Percentiles rank a stretch among this genome's conserved stretches.
These are phyloP conservation scores for Oreortyx pictus DNA, from an alignment of 2,797 vertebrate species.

Conservation along the genomic window DNA sequence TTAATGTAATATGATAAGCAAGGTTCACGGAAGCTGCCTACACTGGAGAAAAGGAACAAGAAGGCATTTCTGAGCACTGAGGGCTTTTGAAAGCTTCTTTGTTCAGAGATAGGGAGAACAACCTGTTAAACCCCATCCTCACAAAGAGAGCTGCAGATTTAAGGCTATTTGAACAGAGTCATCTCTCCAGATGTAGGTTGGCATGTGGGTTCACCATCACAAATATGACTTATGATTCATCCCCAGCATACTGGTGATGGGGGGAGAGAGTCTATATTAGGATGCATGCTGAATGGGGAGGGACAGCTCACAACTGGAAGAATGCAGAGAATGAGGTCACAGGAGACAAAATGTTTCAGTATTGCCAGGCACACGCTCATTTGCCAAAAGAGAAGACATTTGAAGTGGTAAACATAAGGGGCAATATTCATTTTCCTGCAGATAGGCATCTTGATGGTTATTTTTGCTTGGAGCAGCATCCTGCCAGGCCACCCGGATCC, in stretches of 20 bases:
- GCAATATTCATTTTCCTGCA: neutral
- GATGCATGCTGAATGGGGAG: neutral
- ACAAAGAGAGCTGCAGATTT: constrained; percentile 35
- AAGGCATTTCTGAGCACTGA: constrained; percentile 11
- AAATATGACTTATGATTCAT: constrained; percentile 65
- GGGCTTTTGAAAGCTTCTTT: constrained; percentile 51
- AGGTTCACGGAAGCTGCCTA: constrained; percentile 40
- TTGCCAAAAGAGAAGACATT: neutral
- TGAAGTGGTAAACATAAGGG: neutral
- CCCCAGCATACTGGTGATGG: neutral
- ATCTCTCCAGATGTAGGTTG: constrained; percentile 56
- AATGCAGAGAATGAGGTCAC: constrained; percentile 39
- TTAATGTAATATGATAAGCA: constrained; percentile 34
- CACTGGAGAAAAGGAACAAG: constrained; percentile 18
- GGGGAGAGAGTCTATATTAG: constrained; percentile 41
- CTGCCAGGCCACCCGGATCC: neutral
- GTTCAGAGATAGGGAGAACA: constrained; percentile 39
- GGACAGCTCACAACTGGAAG: constrained; percentile 48
- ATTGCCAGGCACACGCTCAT: neutral
- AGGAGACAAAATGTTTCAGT: neutral
- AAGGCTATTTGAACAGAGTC: constrained; percentile 32
- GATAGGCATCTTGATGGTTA: neutral
- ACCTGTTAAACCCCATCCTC: constrained; percentile 43
- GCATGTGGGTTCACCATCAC: constrained; percentile 54
- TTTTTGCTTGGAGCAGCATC: neutral